Evolutionary conservation across 2,113 vertebrate genomes (phyloP).

Genomic region (Daboia siamensis): DNA sequence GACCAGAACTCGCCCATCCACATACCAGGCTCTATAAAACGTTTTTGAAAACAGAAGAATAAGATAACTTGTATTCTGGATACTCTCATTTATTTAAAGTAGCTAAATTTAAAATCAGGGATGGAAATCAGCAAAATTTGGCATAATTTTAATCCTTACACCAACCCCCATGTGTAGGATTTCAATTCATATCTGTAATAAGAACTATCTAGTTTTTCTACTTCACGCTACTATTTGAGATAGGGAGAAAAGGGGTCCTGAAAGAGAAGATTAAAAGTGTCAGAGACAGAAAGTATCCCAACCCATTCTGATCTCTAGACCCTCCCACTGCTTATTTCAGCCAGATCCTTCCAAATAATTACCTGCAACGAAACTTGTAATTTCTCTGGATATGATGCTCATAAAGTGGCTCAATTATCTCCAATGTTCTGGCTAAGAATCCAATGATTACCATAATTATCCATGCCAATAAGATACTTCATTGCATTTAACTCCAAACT

Average conservation of each 20-base stretch:
- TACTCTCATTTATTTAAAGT: neutral
- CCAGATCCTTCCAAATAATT: neutral
- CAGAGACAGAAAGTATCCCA: neutral
- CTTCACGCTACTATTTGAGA: neutral
- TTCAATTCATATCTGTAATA: neutral
- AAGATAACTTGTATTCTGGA: neutral
- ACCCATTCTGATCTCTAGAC: neutral
- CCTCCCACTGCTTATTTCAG: neutral
- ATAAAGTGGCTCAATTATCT: neutral
- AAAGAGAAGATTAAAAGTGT: neutral
- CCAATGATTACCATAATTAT: neutral
- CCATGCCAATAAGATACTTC: neutral
- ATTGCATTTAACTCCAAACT: neutral
- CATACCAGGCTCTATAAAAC: constrained; percentile 84
- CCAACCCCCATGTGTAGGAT: neutral
- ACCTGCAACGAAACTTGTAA: neutral
- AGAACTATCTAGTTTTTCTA: neutral
- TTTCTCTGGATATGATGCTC: neutral
- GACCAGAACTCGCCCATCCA: constrained; percentile 87
- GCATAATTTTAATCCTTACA: neutral
- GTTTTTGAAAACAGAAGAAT: constrained; percentile 13
- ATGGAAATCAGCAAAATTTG: neutral
- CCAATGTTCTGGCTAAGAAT: neutral
- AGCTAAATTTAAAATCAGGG: neutral
- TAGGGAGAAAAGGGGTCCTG: neutral